Evolutionary conservation across 2,113 vertebrate genomes (phyloP).

Genomic region (Prochilodus magdalenae): DNA sequence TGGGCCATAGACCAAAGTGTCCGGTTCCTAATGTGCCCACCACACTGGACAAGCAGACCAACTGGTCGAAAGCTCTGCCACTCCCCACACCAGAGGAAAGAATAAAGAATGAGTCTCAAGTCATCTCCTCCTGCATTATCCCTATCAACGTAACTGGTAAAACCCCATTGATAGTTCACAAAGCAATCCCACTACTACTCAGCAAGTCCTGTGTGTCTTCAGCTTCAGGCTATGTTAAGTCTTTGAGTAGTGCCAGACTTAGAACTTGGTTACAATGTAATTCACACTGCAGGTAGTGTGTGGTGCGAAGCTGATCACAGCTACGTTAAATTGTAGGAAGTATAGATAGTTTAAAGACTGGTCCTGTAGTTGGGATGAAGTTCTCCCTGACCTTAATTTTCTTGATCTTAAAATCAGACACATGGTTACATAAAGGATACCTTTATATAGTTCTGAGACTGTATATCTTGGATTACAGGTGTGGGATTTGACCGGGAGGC

Average conservation of each 20-base stretch:
- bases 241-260: background rate
- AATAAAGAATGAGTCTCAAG: slow-evolving; percentile 88
- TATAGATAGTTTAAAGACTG: too few species aligned
- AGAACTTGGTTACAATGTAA: background rate
- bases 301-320: background rate
- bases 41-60: slow-evolving; percentile 95
- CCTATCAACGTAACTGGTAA: slow-evolving; percentile 99
- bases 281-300: background rate
- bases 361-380: too few species aligned
- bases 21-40: slow-evolving; percentile 86
- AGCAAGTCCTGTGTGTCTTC: background rate
- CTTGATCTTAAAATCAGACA: background rate
- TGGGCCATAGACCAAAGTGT: slow-evolving; percentile 89
- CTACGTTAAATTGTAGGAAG: too few species aligned
- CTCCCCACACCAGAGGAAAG: slow-evolving; percentile 93
- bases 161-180: background rate
- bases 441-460: background rate
- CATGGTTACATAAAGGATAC: background rate
- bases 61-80: slow-evolving; percentile 93
- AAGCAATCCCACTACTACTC: background rate
- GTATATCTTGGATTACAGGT: slow-evolving; percentile 78
- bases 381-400: too few species aligned
- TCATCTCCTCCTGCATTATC: slow-evolving; percentile 97
- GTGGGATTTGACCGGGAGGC: slow-evolving; percentile 99
- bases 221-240: background rate